phyloP scores from a whole-genome alignment of 2,888 invertebrate genomes.

The Dysmachus trigonus region DNA sequence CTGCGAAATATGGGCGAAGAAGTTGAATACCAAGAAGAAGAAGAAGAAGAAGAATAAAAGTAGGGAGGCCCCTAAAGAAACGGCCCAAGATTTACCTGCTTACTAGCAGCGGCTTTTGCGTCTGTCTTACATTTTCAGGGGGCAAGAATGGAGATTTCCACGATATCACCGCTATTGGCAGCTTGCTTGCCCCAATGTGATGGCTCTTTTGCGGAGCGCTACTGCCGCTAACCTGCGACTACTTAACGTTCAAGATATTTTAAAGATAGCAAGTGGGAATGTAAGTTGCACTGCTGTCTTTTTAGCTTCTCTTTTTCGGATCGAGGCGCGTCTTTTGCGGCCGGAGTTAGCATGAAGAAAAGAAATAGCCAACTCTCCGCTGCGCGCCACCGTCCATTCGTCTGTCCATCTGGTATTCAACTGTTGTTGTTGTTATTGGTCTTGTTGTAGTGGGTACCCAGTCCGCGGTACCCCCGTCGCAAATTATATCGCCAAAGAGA shows the following conservation, averaged over 20 bases:
- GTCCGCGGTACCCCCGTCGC: not conserved
- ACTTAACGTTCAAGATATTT: not conserved
- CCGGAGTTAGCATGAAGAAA: not conserved
- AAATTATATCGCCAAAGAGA: not conserved
- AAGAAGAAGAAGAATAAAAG: not conserved
- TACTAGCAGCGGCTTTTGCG: no score
- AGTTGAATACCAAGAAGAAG: no score
- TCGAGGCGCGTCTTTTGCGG: no score
- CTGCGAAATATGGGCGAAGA: not conserved
- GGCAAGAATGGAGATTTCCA: not conserved
- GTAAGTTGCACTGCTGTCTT: not conserved
- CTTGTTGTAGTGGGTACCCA: not conserved
- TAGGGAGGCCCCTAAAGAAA: not conserved
- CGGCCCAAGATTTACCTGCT: not conserved
- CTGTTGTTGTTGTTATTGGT: not conserved
- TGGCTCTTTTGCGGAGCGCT: not conserved
- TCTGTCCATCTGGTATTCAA: not conserved
- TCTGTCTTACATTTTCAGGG: no score
- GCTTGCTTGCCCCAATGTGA: not conserved
- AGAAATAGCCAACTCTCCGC: not conserved
- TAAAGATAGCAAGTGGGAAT: not conserved
- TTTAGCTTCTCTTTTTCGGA: not conserved
- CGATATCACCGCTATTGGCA: not conserved
- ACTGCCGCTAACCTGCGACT: not conserved
- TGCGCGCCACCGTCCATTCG: not conserved